Base-by-base conservation (phyloP, 1,140 invertebrate genomes). In the Drosophila kepulauana region DNA sequence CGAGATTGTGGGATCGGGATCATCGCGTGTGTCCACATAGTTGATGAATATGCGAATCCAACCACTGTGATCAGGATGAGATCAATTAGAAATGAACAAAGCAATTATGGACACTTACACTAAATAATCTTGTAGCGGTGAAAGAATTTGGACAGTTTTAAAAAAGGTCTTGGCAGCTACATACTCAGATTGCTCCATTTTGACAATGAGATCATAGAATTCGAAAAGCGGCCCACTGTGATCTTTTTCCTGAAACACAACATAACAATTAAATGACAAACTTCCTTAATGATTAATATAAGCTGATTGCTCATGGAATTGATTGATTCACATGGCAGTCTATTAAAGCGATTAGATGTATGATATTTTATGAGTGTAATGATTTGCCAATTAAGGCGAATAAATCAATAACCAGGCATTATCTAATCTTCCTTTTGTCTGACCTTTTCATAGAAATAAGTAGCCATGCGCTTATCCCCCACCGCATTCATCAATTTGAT, bases 1-100 rank as follows among this genome's bases (percentile, higher is more conserved):
- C 3, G 70, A 28, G 3, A 57, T 13, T 1, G 0, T 3, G 1
- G 80, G 65, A 41, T 81, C 65, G 5, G 74, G 56, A 54, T 88
- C 73, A 2, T 64, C 57, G 2, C 78, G 66, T 6, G 74, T 78
- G 16, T 68, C 74, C 38, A 81, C 1, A 33, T 79, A 81, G 46
- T 58, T 63, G 38, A 88, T 49, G 16, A 81, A 88, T 15, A 88
- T 7, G 4, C 48, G 56, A 13, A 88, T 88, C 85, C 85, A 89
- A 6, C 68, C 78, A 1, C 84, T 88, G 41, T 25, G 10, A 49
- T 41, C 33, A 10, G 8, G 7, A 3, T 41, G 11, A 16, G 5
- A 25, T 15, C 3, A 20, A 7, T 13, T n/a, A 13, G 5, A 7
- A 4, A 7, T 51, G 33, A 41, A 56, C 25, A 62, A 28, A 33